A percentile compares a stretch with the other conserved stretches of the same genome.
Conservation (phyloP, 1,140 invertebrate genomes). For the Oncopodura yosiiana region DNA sequence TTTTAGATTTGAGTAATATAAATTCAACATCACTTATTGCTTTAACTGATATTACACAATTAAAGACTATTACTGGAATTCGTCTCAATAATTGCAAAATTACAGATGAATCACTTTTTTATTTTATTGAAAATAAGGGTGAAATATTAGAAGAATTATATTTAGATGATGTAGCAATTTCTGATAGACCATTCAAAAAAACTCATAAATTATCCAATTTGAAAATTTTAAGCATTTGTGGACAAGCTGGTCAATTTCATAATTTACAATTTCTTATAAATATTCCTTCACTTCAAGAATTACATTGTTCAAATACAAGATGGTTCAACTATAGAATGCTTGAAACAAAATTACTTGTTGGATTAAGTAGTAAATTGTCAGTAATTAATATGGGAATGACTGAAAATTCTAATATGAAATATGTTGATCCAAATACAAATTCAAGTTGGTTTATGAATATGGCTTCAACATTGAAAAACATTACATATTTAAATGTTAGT, state of each 20-base stretch:
- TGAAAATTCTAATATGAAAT: not conserved
- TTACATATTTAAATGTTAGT: conserved; percentile 13
- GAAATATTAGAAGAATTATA: conserved; percentile 13
- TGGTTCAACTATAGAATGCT: conserved; percentile 20
- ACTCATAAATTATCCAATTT: conserved; percentile 4
- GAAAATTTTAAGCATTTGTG: conserved; percentile 11
- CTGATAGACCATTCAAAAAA: conserved; percentile 12
- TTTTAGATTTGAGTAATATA: conserved; percentile 28
- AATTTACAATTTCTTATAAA: conserved; percentile 13
- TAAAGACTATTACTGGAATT: conserved; percentile 13
- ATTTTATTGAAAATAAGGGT: conserved; percentile 19
- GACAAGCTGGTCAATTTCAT: not conserved
- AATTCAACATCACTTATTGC: conserved; percentile 7
- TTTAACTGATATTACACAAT: conserved; percentile 1
- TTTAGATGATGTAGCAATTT: conserved; percentile 9
- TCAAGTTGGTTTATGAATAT: conserved; percentile 15
- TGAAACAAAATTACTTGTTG: not conserved
- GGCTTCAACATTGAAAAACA: not conserved
- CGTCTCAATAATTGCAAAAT: conserved; percentile 19
- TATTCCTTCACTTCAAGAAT: conserved; percentile 10
- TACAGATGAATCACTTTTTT: conserved; percentile 1
- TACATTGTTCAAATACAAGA: conserved; percentile 1
- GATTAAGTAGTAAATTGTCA: not conserved
- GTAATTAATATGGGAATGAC: not conserved
- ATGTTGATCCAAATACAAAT: not conserved